Evolutionary conservation across 2,888 invertebrate genomes (phyloP).

Genomic region (Sabatieria punctata): DNA sequence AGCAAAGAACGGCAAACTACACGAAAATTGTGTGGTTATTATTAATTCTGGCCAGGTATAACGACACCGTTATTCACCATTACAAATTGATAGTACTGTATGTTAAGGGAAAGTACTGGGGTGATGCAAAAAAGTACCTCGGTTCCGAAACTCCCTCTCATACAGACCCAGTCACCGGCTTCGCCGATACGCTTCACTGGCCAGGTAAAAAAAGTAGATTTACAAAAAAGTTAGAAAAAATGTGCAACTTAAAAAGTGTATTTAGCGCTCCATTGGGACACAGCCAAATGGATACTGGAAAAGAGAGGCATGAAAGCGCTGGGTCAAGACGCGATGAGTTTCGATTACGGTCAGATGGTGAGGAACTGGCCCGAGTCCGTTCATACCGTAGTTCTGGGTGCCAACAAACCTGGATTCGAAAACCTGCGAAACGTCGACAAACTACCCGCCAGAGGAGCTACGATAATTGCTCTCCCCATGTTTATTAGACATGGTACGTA

Average conservation of each 20-base stretch:
- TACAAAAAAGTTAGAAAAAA: too few species aligned
- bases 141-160: too few species aligned
- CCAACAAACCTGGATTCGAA: conserved; percentile 21
- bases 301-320: conserved; percentile 45
- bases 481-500: too few species aligned
- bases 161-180: too few species aligned
- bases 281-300: conserved; percentile 45
- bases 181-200: too few species aligned
- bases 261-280: neutral
- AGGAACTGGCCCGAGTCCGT: conserved; percentile 14
- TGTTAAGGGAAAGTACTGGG: conserved; percentile 30
- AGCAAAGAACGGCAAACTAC: conserved; percentile 33
- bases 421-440: conserved; percentile 22
- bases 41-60: too few species aligned
- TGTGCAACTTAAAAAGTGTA: too few species aligned
- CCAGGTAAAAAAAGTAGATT: too few species aligned
- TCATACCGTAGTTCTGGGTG: neutral
- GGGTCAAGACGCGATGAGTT: too few species aligned
- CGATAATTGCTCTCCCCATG: conserved; percentile 19
- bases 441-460: conserved; percentile 19
- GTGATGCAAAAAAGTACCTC: conserved; percentile 19
- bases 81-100: too few species aligned
- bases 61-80: conserved; percentile 36
- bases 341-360: conserved; percentile 46
- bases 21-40: too few species aligned